Evolutionary conservation across 1,140 invertebrate genomes (phyloP).

Genomic region (Calycopis cecrops): DNA sequence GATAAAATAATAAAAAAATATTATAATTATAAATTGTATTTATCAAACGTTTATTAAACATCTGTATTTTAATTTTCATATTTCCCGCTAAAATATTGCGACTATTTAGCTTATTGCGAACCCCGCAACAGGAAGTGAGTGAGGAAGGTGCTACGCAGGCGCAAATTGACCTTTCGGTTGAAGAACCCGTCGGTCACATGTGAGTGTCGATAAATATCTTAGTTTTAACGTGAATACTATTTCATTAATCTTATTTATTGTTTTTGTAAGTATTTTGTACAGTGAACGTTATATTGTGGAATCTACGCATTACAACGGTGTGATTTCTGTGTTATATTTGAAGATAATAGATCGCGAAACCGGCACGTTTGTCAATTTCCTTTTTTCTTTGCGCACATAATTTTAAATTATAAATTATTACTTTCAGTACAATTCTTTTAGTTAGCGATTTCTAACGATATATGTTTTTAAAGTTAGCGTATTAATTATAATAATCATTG

Average conservation of each 20-base stretch:
- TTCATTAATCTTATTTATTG: conserved; percentile 56
- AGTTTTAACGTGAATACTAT: conserved; percentile 64
- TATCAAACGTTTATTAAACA: background rate
- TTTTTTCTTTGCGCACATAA: conserved; percentile 44
- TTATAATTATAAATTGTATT: background rate
- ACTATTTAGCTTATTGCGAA: conserved; percentile 61
- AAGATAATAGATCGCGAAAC: conserved; percentile 54
- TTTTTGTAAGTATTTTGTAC: conserved; percentile 72
- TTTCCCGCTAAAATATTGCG: conserved; percentile 49
- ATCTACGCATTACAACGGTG: conserved; percentile 41
- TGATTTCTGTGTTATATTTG: conserved; percentile 60
- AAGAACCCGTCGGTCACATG: conserved; percentile 76
- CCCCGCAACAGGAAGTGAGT: conserved; percentile 74
- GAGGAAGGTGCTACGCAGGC: conserved; percentile 74
- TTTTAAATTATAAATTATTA: no score
- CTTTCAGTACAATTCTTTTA: background rate
- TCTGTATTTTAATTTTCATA: conserved; percentile 17
- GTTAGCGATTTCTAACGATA: background rate
- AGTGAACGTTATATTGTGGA: conserved; percentile 63
- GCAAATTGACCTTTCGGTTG: conserved; percentile 76
- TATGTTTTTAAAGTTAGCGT: conserved; percentile 26
- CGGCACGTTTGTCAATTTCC: conserved; percentile 70
- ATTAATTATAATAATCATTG: conserved; percentile 28
- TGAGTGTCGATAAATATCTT: conserved; percentile 76
- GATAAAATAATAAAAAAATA: conserved; percentile 2